Evolutionary conservation across 37 sponge, comb jelly and placozoan species (phyloP), one percentile per base, ranked within the genome.

Genomic region (Lycopodina hypogea): DNA sequence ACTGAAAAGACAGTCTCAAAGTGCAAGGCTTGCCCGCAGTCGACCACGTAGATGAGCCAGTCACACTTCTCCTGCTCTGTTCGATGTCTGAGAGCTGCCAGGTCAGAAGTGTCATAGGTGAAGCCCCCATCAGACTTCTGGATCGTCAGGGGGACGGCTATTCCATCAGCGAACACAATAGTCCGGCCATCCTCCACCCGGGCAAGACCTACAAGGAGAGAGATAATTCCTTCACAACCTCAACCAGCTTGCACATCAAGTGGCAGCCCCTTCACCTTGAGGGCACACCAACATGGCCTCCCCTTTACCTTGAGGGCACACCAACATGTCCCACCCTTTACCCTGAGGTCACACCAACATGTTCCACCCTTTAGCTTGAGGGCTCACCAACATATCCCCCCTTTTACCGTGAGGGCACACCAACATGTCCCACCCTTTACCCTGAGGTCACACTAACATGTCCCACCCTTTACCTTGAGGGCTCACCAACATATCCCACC

Each of bases 61-160:
- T 95, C 92, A 35, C 84, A 94, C 58, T 91, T 93, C 84, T 93
- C 92, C 22, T 83, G 92, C 63, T 76, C 66, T 41, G 93, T 71
- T 37, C 99, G 80, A 6, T 98, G 96, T 23, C 76, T 62, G 15
- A 98, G 71, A 38, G 99, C 99, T 19, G 99, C 83, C 68, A 98
- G 63, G 71, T 98, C 99, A 24, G 94, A 93, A 17, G 99, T 98
- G 76, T 95, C 99, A 70, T 98, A 98, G 15, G 99, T 96, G 72
- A 78, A 96, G 7, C 90, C 99, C 15, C 99, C 99, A 76, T 96
- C 96, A 32, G 90, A 89, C 75, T 98, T 98, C 24, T 84, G 93
- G 19, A 98, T 36, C 19, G 90, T 98, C 69, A 98, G 81, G 23
- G 99, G 99, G 24, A 80, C 69, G 12, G 83, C 33, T 26, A 82